These are phyloP conservation scores for Iselma pallidipennis DNA, from an alignment of 2,888 invertebrate genomes.

Conservation along the genomic window DNA sequence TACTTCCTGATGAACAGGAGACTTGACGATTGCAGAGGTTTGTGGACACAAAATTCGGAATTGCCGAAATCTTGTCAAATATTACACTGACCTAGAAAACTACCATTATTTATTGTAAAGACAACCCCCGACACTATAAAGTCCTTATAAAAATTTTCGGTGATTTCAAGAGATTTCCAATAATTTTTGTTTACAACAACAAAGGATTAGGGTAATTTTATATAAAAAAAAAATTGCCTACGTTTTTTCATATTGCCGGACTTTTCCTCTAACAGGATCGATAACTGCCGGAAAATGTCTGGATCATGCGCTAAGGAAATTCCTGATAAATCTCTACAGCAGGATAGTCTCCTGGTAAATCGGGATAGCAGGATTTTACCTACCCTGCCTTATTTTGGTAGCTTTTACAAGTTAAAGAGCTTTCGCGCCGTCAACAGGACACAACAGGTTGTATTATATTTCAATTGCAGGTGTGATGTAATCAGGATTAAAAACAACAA, in stretches of 20 bases:
- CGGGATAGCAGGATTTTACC: slow-evolving; percentile 49
- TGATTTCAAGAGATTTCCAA: too few relatives aligned
- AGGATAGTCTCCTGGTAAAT: slow-evolving; percentile 32
- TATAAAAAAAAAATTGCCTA: neutral
- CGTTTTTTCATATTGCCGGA: neutral
- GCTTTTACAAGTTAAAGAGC: neutral
- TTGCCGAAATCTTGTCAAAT: neutral
- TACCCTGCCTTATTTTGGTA: slow-evolving; percentile 26
- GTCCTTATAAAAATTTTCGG: too few relatives aligned
- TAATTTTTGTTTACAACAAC: too few relatives aligned
- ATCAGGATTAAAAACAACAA: too few relatives aligned
- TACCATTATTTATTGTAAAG: neutral
- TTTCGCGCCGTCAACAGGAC: neutral
- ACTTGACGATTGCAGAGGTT: slow-evolving; percentile 44
- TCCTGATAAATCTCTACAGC: neutral
- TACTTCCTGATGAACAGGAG: slow-evolving; percentile 47
- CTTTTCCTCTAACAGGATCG: slow-evolving; percentile 5
- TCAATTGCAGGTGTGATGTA: too few relatives aligned
- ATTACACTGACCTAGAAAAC: neutral
- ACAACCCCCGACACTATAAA: neutral
- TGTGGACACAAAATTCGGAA: slow-evolving; percentile 43
- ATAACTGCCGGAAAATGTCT: slow-evolving; percentile 1
- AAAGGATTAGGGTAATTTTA: too few relatives aligned
- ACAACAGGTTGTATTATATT: too few relatives aligned
- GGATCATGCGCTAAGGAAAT: slow-evolving; percentile 21